phyloP scores from a whole-genome alignment of 2,113 vertebrate species.

The Eulemur rufifrons region DNA sequence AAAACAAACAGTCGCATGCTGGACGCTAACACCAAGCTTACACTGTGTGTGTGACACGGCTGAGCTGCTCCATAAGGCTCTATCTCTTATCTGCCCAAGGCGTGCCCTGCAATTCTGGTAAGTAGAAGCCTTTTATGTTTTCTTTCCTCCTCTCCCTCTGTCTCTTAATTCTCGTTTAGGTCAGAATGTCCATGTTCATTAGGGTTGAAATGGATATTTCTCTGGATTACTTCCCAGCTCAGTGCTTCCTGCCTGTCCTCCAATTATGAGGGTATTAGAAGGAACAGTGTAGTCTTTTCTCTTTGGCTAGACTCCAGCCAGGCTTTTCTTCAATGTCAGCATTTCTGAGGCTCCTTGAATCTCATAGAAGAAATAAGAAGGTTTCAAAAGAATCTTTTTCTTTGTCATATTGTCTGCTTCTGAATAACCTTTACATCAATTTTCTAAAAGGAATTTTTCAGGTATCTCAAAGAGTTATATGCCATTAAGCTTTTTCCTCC shows the following conservation, averaged over 20 bases:
- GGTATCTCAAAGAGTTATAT: not conserved
- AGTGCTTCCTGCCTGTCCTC: not conserved
- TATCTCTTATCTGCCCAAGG: constrained; percentile 89
- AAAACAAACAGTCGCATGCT: constrained; percentile 92
- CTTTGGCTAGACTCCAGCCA: not conserved
- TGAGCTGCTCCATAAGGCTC: constrained; percentile 92
- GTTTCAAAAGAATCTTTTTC: constrained; percentile 3
- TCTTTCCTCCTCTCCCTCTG: constrained; percentile 65
- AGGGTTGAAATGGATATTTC: not conserved
- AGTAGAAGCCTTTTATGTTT: constrained; percentile 90
- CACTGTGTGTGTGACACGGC: constrained; percentile 92
- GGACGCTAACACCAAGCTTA: constrained; percentile 98
- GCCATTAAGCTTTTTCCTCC: not conserved
- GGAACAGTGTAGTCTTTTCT: constrained; percentile 35
- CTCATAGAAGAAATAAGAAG: constrained; percentile 30
- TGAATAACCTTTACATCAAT: not conserved
- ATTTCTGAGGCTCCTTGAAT: not conserved
- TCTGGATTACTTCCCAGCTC: constrained; percentile 34
- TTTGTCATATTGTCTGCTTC: constrained; percentile 36
- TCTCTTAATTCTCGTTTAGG: constrained; percentile 70
- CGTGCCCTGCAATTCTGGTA: constrained; percentile 87
- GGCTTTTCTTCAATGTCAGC: constrained; percentile 5
- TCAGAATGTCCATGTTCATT: constrained; percentile 58
- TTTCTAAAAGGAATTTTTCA: constrained; percentile 29
- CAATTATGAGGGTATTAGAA: not conserved